Evolutionary conservation across 2,797 vertebrate genomes (phyloP), one percentile per base, ranked within the genome.

Genomic region (Parauchenoglanis punctatus): DNA sequence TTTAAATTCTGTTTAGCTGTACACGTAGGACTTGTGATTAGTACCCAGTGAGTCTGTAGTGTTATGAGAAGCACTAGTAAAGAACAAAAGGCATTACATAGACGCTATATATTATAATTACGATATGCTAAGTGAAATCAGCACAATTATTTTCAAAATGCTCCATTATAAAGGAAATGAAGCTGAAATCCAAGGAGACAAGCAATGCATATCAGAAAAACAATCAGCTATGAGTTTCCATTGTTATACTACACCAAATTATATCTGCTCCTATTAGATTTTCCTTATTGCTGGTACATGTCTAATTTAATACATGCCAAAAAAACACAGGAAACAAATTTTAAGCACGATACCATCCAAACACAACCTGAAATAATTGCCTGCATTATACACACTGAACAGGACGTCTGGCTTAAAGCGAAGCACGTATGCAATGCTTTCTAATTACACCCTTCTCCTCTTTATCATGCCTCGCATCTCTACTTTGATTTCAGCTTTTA

Each of bases 401-500:
- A 85, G 77, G 59, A 81, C 70, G 49, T 67, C 59, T 87, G 89
- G 78, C 85, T 85, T 81, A 85, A 80, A 81, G 67, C 83, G 73
- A 89, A 73, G 63, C 80, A 87, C 59, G 35, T 87, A 85, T 28
- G 40, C 68, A 67, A 78, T 67, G 46, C 77, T 84, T 89, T 86
- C 87, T 61, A 84, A 86, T 76, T 89, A 82, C 82, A 49, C 78
- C 7, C 85, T 86, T 86, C 76, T 85, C 77, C 61, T 82, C 63
- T 81, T 61, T 81, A 86, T 88, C 63, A 65, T 67, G 28, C 81
- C 70, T 75, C 40, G 52, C 49, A 59, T 86, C 77, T 90, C 76
- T 77, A 73, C 86, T 88, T 87, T 90, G 85, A 90, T 90, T 90
- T 87, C 59, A 80, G 85, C 86, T 81, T 87, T 84, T 84, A 87